Conservation (phyloP, 2,888 invertebrate genomes). For the Nephrocerus scutellatus region DNA sequence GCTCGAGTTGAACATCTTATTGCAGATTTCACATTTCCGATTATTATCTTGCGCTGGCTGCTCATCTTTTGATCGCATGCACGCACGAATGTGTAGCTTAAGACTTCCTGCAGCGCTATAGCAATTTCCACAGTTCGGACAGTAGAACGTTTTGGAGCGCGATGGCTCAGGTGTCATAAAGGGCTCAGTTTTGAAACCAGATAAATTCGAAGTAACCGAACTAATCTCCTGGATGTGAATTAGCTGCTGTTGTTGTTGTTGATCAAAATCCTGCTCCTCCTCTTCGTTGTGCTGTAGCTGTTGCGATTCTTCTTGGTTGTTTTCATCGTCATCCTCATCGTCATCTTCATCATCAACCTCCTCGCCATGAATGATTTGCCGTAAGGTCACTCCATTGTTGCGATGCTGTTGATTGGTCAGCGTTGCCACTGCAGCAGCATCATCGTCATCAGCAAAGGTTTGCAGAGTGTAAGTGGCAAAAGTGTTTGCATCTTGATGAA, state of each 20-base stretch:
- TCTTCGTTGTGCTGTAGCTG: no score
- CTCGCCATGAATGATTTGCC: slow-evolving; percentile 28
- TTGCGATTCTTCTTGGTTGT: no score
- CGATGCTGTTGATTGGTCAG: slow-evolving; percentile 28
- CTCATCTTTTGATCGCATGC: slow-evolving; percentile 40
- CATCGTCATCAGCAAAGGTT: slow-evolving; percentile 36
- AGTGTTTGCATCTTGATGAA: slow-evolving; percentile 34
- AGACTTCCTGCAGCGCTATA: slow-evolving; percentile 45
- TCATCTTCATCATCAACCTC: slow-evolving; percentile 16
- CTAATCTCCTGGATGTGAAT: no score
- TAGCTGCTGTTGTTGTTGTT: no score
- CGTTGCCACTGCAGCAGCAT: slow-evolving; percentile 39
- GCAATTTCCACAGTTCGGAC: slow-evolving; percentile 46
- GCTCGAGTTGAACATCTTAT: slow-evolving; percentile 45
- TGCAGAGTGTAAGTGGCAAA: slow-evolving; percentile 40
- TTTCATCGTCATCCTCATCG: slow-evolving; percentile 8
- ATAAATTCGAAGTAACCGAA: no score
- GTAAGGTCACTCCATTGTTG: slow-evolving; percentile 31
- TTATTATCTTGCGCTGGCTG: slow-evolving; percentile 36
- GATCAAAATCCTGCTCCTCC: no score
- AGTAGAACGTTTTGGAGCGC: slow-evolving; percentile 41
- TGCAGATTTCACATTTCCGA: slow-evolving; percentile 43
- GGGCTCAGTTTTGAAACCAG: no score
- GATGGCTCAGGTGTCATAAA: no score
- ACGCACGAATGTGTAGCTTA: slow-evolving; percentile 45